These are phyloP conservation scores for Nesometra sesokonis DNA, from an alignment of 35 echinoderm and acorn worm species.

Conservation along the genomic window DNA sequence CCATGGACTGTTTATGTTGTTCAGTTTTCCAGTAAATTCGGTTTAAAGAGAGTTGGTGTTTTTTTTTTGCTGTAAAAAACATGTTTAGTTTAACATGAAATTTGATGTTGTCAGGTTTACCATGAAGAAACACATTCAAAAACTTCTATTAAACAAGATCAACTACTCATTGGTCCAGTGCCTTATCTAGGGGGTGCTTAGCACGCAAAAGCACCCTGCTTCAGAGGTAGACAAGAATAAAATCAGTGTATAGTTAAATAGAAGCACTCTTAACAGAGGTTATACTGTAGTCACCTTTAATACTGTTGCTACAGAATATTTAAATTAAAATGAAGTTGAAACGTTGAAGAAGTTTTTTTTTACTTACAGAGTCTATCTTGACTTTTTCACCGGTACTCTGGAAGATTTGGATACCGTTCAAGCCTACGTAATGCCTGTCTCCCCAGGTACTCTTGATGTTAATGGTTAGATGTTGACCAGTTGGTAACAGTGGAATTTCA, in stretches of 20 bases:
- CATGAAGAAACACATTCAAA: too few species aligned
- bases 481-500: conserved; percentile 80
- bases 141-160: too few species aligned
- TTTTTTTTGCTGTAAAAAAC: too few species aligned
- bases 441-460: conserved; percentile 87
- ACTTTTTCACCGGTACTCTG: conserved; percentile 76
- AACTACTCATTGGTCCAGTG: too few species aligned
- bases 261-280: not conserved
- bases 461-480: conserved; percentile 53
- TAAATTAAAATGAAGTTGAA: too few species aligned
- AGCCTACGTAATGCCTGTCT: conserved; percentile 82
- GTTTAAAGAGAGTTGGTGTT: too few species aligned
- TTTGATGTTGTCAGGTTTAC: too few species aligned
- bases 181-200: too few species aligned
- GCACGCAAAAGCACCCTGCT: not conserved
- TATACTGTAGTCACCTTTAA: not conserved
- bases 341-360: too few species aligned
- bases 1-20: too few species aligned
- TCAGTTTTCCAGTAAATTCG: too few species aligned
- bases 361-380: conserved; percentile 47
- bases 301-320: not conserved
- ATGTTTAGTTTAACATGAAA: too few species aligned
- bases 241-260: not conserved
- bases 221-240: not conserved
- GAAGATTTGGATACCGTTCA: conserved; percentile 90